Evolutionary conservation across 2,113 vertebrate genomes (phyloP), one percentile per base, ranked within the genome.

Genomic region (Vulpes vulpes): DNA sequence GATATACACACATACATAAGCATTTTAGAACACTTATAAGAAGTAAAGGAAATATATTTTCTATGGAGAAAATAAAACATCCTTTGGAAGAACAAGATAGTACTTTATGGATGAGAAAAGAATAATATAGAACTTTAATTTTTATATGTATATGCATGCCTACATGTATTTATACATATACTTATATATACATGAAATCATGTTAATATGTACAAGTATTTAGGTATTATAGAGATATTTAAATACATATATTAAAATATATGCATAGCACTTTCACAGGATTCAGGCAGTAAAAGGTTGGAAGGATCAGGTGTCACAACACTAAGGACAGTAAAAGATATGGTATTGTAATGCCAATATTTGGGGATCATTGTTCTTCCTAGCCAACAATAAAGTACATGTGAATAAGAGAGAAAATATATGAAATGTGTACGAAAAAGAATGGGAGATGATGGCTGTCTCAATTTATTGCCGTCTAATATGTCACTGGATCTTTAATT

Each of bases 121-220:
- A 90, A 95, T 79, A 90, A 95, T 73, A 87, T 0, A 85, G 17
- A 96, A 86, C 22, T 87, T 76, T 43, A 93, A 76, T 89, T 94
- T 95, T 78, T 19, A 71, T 35, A 71, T 35, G 32, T 94, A 62
- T 43, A 55, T 60, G 0, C 12, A 20, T 51, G 1, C 73, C 20
- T 73, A n/a, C n/a, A 60, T 9, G 76, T 57, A 22, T 67, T 23
- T 53, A 62, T 15, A 23, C 3, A 69, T 51, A 74, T 35, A 60
- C 49, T n/a, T 69, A 93, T 23, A 17, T 27, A 64, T 57, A 25
- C 1, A 83, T 53, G 20, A 71, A 86, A 85, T 43, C 69, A 79
- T 59, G 25, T 78, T 89, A 86, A 35, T 49, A 71, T 5, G 69
- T 27, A 17, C 0, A 92, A 73, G 17, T 20, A 90, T 53, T 65